Evolutionary conservation across 2,888 invertebrate species (phyloP), one percentile per base, ranked within the genome.

Genomic region (Hyles lineata): DNA sequence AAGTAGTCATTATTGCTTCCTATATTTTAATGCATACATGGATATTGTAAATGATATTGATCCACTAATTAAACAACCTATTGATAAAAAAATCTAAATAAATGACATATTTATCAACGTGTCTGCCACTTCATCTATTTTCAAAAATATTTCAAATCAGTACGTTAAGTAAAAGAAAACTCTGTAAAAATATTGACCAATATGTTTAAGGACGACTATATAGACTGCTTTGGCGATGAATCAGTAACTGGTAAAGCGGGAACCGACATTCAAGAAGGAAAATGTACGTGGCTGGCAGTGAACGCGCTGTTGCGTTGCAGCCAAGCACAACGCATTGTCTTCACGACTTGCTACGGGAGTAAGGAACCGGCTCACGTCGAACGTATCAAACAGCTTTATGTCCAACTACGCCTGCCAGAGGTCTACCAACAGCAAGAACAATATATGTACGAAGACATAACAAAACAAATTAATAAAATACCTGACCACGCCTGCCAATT

Each of bases 221-320:
- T 98, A 62, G 99, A 99, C 86, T 97, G 97, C 83, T 99, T 96
- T 89, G 98, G 98, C 0, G 96, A 98, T 83, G 96, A 97, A 52
- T 94, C 95, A 1, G 90, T 97, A 0, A 98, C 97, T 0, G 99
- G 99, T 0, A 99, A 99, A 95, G 91, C 96, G 21, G 98, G 98
- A 6, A 97, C 96, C 0, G 99, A 99, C 85, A 99, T 99, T 79
- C 96, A 97, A 87, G 98, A 98, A 83, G 98, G 98, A 61, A 99
- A 99, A 91, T 99, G 99, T 89, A 96, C 98, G 0, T 99, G 99
- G 99, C 92, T 98, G 58, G 96, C 97, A 0, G 97, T 98, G 0
- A 96, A 97, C 98, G 97, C 73, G 35, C 94, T 98, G 76, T 96
- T 97, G 88, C 95, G 96, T 69, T 97, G 96, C 23, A 96, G 94